Percentiles rank a stretch among this genome's conserved stretches.
Conservation (phyloP, 2,888 invertebrate species). For the Malacosoma neustria region DNA sequence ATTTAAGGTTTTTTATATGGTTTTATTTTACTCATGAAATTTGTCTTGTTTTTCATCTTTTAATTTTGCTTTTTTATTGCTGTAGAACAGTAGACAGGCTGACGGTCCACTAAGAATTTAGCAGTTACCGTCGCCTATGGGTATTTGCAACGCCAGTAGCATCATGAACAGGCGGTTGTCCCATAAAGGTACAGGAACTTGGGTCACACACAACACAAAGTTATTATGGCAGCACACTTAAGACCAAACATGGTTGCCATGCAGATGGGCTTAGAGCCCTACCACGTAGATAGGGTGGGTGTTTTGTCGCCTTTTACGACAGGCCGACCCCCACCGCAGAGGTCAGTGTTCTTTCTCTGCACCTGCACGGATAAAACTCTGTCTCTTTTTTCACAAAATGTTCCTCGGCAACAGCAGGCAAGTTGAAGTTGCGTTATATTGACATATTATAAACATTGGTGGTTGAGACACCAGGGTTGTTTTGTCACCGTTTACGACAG, state of each 20-base stretch:
- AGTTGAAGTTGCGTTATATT: too few species aligned
- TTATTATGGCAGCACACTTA: background rate
- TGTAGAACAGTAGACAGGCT: background rate
- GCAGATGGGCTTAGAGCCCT: background rate
- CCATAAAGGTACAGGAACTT: too few species aligned
- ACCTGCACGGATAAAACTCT: slow-evolving; percentile 1
- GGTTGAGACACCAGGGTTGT: too few species aligned
- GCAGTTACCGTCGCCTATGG: background rate
- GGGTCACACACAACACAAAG: background rate
- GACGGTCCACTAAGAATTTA: background rate
- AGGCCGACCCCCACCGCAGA: background rate
- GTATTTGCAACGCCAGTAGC: background rate
- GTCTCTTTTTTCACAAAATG: too few species aligned
- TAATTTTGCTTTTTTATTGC: background rate
- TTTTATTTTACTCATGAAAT: too few species aligned
- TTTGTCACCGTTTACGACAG: too few species aligned
- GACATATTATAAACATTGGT: too few species aligned
- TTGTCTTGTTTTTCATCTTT: too few species aligned
- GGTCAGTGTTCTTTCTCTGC: background rate
- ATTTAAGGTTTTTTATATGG: too few species aligned
- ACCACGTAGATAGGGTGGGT: background rate
- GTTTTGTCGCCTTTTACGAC: background rate
- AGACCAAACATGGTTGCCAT: background rate
- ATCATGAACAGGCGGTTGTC: too few species aligned
- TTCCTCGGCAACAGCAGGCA: too few species aligned